Percentiles rank a stretch among this genome's conserved stretches.
Evolutionary conservation across 2,797 vertebrate genomes (phyloP).

Genomic region (Sternotherus odoratus): DNA sequence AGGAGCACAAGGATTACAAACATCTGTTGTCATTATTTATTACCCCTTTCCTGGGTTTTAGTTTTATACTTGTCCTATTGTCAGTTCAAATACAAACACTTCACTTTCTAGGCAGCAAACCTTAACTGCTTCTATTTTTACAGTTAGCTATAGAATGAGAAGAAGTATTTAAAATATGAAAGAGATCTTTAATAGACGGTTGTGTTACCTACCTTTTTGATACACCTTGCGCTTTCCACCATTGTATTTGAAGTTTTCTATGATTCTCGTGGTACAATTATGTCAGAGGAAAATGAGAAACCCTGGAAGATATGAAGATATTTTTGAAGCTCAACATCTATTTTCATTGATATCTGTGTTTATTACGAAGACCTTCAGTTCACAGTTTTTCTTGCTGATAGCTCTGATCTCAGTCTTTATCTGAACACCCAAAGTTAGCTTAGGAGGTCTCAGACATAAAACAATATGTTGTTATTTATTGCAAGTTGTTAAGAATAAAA

Average conservation of each 20-base stretch:
- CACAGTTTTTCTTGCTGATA: not conserved
- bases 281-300: slow-evolving; percentile 50
- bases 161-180: slow-evolving; percentile 62
- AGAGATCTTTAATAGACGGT: slow-evolving; percentile 68
- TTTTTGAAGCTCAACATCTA: not conserved
- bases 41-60: slow-evolving; percentile 76
- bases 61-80: slow-evolving; percentile 70
- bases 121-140: slow-evolving; percentile 69
- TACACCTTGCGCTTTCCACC: slow-evolving; percentile 43
- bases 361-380: not conserved
- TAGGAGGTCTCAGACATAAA: slow-evolving; percentile 45
- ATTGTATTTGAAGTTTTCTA: slow-evolving; percentile 55
- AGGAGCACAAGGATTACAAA: slow-evolving; percentile 85
- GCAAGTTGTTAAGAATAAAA: slow-evolving; percentile 61
- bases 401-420: not conserved
- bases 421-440: slow-evolving; percentile 16
- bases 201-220: slow-evolving; percentile 51
- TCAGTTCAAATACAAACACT: slow-evolving; percentile 73
- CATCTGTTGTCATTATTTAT: slow-evolving; percentile 86
- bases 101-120: slow-evolving; percentile 58
- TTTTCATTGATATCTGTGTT: not conserved
- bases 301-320: slow-evolving; percentile 49
- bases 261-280: slow-evolving; percentile 42
- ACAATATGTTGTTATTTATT: slow-evolving; percentile 72
- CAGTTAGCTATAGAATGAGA: slow-evolving; percentile 2